Percentiles rank a stretch among this genome's conserved stretches.
Evolutionary conservation across 92 coral and sea anemone species (phyloP).

Genomic region (Porites evermanni): DNA sequence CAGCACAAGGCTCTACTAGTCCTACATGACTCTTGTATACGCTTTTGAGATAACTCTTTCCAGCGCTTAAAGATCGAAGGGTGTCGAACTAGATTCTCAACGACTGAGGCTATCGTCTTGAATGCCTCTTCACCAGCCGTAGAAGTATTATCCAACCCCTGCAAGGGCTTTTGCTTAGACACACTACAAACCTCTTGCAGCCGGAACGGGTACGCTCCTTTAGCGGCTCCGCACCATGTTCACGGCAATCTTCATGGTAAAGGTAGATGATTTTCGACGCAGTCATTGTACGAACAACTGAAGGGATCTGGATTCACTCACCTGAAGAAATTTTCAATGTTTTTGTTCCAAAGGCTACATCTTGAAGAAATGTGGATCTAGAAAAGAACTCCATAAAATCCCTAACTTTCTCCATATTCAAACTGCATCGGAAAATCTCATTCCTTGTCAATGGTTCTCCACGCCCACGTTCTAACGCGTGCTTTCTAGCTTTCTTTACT

Average conservation of each 20-base stretch:
- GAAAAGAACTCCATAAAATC: conserved; percentile 54
- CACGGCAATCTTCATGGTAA: conserved; percentile 8
- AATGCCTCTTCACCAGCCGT: conserved; percentile 59
- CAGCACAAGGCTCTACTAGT: too few species aligned
- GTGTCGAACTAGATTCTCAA: background rate
- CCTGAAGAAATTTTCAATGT: conserved; percentile 51
- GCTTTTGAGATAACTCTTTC: too few species aligned
- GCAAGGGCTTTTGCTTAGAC: conserved; percentile 65
- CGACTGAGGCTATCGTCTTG: conserved; percentile 10
- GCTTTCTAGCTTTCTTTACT: conserved; percentile 57
- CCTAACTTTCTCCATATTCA: conserved; percentile 47
- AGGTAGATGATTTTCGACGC: conserved; percentile 41
- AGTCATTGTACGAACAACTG: conserved; percentile 60
- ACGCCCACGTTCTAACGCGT: conserved; percentile 39
- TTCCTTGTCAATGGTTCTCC: conserved; percentile 26
- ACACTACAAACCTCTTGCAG: conserved; percentile 51
- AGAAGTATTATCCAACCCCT: conserved; percentile 61
- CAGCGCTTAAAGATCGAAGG: background rate
- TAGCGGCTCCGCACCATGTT: background rate
- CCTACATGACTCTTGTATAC: too few species aligned
- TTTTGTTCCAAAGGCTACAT: conserved; percentile 57
- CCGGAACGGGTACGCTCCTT: conserved; percentile 58
- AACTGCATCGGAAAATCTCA: conserved; percentile 35
- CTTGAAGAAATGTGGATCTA: conserved; percentile 58
- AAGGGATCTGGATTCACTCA: conserved; percentile 57